Percentiles rank a stretch among this genome's conserved stretches.
Evolutionary conservation across 1,140 invertebrate genomes (phyloP).

Genomic region (Stratiolaelaps scimitus): DNA sequence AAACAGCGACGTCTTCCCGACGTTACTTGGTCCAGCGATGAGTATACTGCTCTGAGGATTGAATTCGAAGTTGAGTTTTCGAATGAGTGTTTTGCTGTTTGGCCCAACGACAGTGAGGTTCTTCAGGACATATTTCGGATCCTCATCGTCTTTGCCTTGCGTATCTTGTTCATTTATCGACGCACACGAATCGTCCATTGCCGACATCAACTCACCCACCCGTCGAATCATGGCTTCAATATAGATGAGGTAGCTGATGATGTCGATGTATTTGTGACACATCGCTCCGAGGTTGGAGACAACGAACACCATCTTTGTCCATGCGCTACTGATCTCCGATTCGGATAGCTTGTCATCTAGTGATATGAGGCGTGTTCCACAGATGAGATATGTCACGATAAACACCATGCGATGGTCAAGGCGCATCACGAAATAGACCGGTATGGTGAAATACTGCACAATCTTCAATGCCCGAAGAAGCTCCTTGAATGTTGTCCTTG

Average conservation of each 20-base stretch:
- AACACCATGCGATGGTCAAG: conserved; percentile 2
- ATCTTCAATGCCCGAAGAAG: background rate
- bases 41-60: background rate
- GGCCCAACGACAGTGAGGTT: conserved; percentile 3
- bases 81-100: background rate
- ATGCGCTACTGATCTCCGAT: background rate
- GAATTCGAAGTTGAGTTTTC: background rate
- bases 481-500: background rate
- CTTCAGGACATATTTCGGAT: background rate
- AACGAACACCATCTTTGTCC: conserved; percentile 14
- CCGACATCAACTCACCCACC: background rate
- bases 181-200: background rate
- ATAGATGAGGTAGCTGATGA: conserved; percentile 13
- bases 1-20: background rate
- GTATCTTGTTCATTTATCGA: conserved; percentile 4
- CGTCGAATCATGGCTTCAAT: conserved; percentile 22
- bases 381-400: background rate
- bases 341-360: background rate
- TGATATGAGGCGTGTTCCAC: background rate
- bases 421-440: conserved; percentile 16
- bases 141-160: background rate
- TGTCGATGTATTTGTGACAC: conserved; percentile 18
- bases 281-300: background rate
- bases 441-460: background rate
- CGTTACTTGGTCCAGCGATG: conserved; percentile 11